Conservation (phyloP, 2,113 vertebrate species). For the Chloebia gouldiae region DNA sequence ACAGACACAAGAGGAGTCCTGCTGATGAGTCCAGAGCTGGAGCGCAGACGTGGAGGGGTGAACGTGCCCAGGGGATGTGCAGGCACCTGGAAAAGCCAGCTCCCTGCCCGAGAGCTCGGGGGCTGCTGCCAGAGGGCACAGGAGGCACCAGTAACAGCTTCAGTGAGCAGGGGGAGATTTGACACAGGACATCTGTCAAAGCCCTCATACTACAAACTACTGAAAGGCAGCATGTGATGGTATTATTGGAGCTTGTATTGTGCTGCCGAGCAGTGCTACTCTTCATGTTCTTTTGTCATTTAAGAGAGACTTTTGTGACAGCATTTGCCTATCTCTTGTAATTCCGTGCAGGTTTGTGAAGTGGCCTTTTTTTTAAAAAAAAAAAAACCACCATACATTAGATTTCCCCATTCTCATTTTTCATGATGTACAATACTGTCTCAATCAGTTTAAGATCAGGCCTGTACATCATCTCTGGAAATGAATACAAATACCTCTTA, state of each 20-base stretch:
- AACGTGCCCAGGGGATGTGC: not conserved
- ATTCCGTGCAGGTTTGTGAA: constrained; percentile 34
- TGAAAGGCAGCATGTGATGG: not conserved
- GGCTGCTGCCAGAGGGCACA: not conserved
- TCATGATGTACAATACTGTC: constrained; percentile 59
- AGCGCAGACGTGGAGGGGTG: rapidly evolving
- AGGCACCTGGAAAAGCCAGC: not conserved
- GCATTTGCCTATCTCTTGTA: constrained; percentile 43
- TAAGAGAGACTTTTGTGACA: constrained; percentile 60
- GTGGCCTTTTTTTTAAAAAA: not conserved
- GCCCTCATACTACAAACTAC: not conserved
- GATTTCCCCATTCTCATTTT: constrained; percentile 56
- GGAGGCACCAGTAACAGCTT: not conserved
- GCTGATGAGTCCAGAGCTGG: not conserved
- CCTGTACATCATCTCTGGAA: constrained; percentile 53
- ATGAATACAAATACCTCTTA: constrained; percentile 64
- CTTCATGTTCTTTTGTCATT: constrained; percentile 55
- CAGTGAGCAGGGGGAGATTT: not conserved
- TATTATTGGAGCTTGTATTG: constrained; percentile 35
- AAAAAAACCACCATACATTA: constrained; percentile 1
- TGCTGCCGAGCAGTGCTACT: constrained; percentile 31
- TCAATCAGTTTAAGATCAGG: constrained; percentile 57
- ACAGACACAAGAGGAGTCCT: not conserved
- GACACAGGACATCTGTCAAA: constrained; percentile 51
- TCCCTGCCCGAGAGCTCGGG: not conserved